Conservation (phyloP, 2,797 vertebrate species). For the Crocodylus rhombifer region DNA sequence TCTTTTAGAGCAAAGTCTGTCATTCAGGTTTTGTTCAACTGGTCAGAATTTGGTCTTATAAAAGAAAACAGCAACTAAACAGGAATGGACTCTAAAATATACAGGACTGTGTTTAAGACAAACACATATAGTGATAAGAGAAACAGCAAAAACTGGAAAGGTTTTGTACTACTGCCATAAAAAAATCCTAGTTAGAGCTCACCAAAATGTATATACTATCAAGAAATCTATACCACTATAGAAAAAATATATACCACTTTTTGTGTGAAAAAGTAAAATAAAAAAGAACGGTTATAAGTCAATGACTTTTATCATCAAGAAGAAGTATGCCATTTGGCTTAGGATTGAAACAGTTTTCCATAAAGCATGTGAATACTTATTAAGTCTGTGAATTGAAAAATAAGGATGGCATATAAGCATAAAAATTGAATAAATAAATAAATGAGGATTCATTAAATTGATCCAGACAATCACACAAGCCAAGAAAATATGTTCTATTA, state of each 20-base stretch:
- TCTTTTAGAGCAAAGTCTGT: neutral
- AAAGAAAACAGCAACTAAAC: neutral
- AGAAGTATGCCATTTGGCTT: neutral
- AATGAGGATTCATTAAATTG: too few relatives aligned
- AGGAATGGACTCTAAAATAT: neutral
- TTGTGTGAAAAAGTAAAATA: neutral
- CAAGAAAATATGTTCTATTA: conserved; percentile 36
- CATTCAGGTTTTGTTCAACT: neutral
- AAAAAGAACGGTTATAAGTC: neutral
- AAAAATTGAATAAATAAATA: too few relatives aligned
- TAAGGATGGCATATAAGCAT: too few relatives aligned
- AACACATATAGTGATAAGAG: neutral
- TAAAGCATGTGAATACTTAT: too few relatives aligned
- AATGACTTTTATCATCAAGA: neutral
- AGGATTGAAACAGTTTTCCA: neutral
- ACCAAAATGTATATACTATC: neutral
- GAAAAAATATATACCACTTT: neutral
- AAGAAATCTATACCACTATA: neutral
- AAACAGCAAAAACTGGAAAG: neutral
- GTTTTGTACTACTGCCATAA: rapidly evolving
- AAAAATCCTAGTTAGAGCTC: neutral
- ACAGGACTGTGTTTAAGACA: neutral
- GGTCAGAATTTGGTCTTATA: neutral
- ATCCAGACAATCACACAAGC: neutral
- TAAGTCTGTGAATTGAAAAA: neutral